A percentile compares a stretch with the other conserved stretches of the same genome.
Conservation (phyloP, 53 echinoderm and acorn worm species). For the Antedon mediterranea region DNA sequence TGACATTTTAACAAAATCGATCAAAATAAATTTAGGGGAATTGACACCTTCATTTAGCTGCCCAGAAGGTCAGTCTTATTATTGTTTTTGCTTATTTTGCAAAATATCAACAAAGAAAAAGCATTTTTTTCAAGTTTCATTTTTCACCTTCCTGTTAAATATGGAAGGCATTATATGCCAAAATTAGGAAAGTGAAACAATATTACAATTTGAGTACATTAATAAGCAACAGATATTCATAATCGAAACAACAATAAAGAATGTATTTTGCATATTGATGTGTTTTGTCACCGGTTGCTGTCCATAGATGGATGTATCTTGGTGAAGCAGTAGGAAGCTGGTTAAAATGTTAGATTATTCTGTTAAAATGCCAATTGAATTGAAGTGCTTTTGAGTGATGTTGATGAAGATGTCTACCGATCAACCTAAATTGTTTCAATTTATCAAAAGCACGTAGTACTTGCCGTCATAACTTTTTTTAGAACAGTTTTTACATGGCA, state of each 20-base stretch:
- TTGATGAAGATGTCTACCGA: neutral
- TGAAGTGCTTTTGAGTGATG: neutral
- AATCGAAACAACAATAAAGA: too few species aligned
- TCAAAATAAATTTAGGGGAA: neutral
- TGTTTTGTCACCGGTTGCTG: too few species aligned
- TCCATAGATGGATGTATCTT: neutral
- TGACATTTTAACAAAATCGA: neutral
- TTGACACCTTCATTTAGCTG: neutral
- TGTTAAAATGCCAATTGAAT: neutral
- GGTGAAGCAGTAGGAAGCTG: neutral
- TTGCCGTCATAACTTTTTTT: neutral
- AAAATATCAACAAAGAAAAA: too few species aligned
- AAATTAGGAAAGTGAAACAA: too few species aligned
- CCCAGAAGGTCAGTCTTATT: neutral
- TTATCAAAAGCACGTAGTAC: neutral
- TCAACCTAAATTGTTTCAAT: neutral
- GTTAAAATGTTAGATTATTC: neutral
- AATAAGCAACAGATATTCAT: too few species aligned
- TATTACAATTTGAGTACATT: too few species aligned
- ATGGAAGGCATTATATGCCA: too few species aligned
- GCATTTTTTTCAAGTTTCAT: too few species aligned
- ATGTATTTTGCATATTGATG: too few species aligned
- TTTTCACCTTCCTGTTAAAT: too few species aligned
- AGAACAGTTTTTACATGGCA: neutral
- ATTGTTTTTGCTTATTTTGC: too few species aligned